Evolutionary conservation across 2,888 invertebrate genomes (phyloP).

Genomic region (Parapristionchus giblindavisi): DNA sequence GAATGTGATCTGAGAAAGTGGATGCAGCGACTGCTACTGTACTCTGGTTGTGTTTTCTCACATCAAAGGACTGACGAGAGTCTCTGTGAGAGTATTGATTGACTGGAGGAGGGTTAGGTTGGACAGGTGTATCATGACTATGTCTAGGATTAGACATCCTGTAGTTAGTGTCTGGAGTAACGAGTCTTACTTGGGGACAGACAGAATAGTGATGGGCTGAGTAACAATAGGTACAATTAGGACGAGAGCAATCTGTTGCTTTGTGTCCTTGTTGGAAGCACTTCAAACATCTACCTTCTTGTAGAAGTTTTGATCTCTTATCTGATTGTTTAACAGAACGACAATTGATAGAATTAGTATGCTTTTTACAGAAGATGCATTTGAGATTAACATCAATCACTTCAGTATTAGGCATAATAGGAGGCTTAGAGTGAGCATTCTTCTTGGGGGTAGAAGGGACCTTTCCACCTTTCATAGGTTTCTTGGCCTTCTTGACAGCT

Average conservation of each 20-base stretch:
- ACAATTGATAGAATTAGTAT: background rate
- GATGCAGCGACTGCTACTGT: too few species aligned
- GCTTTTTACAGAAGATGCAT: background rate
- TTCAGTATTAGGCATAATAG: background rate
- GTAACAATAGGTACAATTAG: background rate
- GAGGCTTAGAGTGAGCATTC: background rate
- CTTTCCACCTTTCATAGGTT: background rate
- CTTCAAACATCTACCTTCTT: background rate
- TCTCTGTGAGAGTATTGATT: too few species aligned
- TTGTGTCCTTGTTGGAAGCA: background rate
- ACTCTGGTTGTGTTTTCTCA: too few species aligned
- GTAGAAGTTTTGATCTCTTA: background rate
- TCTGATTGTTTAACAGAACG: background rate
- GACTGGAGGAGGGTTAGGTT: too few species aligned
- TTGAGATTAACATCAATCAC: background rate
- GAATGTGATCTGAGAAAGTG: too few species aligned
- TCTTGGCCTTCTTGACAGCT: background rate
- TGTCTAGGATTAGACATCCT: too few species aligned
- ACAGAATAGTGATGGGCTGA: background rate
- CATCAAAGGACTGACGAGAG: too few species aligned
- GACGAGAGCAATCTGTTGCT: background rate
- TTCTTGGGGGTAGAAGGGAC: background rate
- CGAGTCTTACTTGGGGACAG: background rate
- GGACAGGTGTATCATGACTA: too few species aligned
- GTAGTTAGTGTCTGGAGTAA: too few species aligned